phyloP scores from a whole-genome alignment of 2,113 vertebrate species.

The Danio rerio region DNA sequence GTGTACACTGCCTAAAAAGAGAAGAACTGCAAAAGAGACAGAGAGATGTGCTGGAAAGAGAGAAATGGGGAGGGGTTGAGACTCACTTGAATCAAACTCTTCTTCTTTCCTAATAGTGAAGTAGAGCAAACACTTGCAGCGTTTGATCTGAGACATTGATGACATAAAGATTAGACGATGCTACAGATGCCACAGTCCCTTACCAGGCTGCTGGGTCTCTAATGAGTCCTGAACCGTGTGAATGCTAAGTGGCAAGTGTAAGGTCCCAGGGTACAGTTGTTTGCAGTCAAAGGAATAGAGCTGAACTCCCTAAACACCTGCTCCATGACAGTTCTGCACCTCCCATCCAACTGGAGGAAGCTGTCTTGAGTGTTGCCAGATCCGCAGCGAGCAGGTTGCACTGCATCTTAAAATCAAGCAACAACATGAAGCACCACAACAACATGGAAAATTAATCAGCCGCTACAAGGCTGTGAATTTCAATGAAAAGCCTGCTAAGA shows the following conservation, averaged over 20 bases:
- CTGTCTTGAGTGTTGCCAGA: conserved; percentile 59
- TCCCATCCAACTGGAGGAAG: conserved; percentile 62
- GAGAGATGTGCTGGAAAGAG: background rate
- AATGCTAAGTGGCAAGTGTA: conserved; percentile 80
- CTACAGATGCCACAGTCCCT: conserved; percentile 76
- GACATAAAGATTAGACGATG: conserved; percentile 75
- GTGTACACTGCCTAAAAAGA: conserved; percentile 5
- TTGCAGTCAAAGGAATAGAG: conserved; percentile 65
- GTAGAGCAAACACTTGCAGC: conserved; percentile 73
- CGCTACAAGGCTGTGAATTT: conserved; percentile 41
- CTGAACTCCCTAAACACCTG: conserved; percentile 71
- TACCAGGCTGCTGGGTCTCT: conserved; percentile 72
- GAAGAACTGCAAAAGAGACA: background rate
- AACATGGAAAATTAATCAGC: conserved; percentile 49
- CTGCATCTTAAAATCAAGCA: conserved; percentile 58
- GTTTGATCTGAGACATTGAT: conserved; percentile 76
- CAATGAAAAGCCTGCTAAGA: conserved; percentile 36
- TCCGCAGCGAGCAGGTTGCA: conserved; percentile 51
- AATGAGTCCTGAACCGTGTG: conserved; percentile 79
- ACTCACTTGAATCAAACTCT: conserved; percentile 26
- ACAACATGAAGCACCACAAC: conserved; percentile 43
- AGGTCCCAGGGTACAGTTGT: conserved; percentile 75
- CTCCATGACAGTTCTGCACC: conserved; percentile 68
- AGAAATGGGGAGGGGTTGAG: background rate
- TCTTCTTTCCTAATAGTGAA: conserved; percentile 47